These are phyloP conservation scores for Itoplectis maculator DNA, from an alignment of 2,888 invertebrate species.

Conservation along the genomic window DNA sequence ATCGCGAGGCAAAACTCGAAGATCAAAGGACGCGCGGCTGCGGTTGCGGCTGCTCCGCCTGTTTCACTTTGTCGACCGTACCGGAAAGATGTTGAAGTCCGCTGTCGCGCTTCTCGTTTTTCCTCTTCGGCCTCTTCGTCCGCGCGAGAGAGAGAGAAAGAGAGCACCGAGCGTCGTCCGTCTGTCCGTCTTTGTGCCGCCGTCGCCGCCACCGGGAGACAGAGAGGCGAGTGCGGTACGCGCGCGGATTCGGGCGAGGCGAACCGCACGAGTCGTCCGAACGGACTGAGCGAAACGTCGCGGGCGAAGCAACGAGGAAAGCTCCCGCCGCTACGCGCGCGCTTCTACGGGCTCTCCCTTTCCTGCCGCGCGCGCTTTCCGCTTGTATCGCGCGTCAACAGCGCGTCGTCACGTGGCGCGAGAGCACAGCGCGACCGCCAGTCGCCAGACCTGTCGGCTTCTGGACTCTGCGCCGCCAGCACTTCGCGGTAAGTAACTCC, in stretches of 20 bases:
- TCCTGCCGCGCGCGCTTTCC: slow-evolving; percentile 50
- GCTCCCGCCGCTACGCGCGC: slow-evolving; percentile 47
- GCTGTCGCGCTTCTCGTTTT: neutral
- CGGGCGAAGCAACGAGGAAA: slow-evolving; percentile 52
- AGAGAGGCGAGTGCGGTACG: slow-evolving; percentile 30
- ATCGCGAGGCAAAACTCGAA: neutral
- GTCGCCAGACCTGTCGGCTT: slow-evolving; percentile 23
- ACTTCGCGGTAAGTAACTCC: too few relatives aligned
- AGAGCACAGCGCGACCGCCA: too few relatives aligned
- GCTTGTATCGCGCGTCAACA: slow-evolving; percentile 32
- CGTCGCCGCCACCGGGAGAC: too few relatives aligned
- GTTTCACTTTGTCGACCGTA: neutral
- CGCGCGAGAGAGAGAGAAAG: too few relatives aligned
- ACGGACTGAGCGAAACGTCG: slow-evolving; percentile 61
- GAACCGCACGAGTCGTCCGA: slow-evolving; percentile 65
- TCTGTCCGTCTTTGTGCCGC: neutral
- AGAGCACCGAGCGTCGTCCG: too few relatives aligned
- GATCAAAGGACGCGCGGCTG: slow-evolving; percentile 1
- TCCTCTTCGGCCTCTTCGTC: too few relatives aligned
- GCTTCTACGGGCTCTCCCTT: slow-evolving; percentile 38
- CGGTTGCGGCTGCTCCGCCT: too few relatives aligned
- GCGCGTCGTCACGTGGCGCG: slow-evolving; percentile 50
- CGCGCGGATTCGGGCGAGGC: slow-evolving; percentile 56
- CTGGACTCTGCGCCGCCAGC: neutral
- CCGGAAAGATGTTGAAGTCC: slow-evolving; percentile 33